Percentiles rank a stretch among this genome's conserved stretches.
Conservation (phyloP, 2,888 invertebrate species). For the Onchidella celtica region DNA sequence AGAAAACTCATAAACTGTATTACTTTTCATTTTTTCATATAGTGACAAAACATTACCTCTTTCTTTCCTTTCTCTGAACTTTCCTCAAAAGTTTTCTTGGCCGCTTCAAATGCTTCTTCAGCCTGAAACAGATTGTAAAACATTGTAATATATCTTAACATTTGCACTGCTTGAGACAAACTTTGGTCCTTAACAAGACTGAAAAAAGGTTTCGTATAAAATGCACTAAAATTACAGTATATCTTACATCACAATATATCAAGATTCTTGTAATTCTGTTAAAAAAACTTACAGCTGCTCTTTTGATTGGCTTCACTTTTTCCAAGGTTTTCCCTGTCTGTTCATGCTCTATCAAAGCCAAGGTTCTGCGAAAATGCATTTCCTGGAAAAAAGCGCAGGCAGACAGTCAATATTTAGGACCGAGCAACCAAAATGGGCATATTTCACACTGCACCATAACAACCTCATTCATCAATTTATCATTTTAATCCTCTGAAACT, state of each 20-base stretch:
- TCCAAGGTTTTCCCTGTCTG: slow-evolving; percentile 79
- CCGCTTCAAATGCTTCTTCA: slow-evolving; percentile 78
- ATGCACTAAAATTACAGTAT: no score
- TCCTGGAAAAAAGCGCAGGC: slow-evolving; percentile 68
- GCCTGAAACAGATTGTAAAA: slow-evolving; percentile 69
- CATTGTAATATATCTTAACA: no score
- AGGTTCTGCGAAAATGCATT: slow-evolving; percentile 79
- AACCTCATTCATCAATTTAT: not conserved
- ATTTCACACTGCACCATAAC: not conserved
- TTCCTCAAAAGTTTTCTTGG: slow-evolving; percentile 80
- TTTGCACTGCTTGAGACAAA: no score
- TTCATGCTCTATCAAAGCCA: slow-evolving; percentile 79
- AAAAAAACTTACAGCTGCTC: slow-evolving; percentile 77
- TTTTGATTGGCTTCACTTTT: slow-evolving; percentile 80
- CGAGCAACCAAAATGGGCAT: no score
- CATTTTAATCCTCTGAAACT: not conserved
- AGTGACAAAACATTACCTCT: slow-evolving; percentile 75
- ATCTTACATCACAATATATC: no score
- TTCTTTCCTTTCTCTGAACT: slow-evolving; percentile 80
- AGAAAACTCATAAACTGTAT: no score
- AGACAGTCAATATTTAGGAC: no score
- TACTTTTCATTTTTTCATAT: no score
- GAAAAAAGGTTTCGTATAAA: no score
- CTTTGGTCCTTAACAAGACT: no score
- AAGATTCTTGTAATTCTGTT: no score